Percentiles rank a stretch among this genome's conserved stretches.
These are phyloP conservation scores for Polyploca ridens DNA, from an alignment of 2,888 invertebrate genomes.

Conservation along the genomic window DNA sequence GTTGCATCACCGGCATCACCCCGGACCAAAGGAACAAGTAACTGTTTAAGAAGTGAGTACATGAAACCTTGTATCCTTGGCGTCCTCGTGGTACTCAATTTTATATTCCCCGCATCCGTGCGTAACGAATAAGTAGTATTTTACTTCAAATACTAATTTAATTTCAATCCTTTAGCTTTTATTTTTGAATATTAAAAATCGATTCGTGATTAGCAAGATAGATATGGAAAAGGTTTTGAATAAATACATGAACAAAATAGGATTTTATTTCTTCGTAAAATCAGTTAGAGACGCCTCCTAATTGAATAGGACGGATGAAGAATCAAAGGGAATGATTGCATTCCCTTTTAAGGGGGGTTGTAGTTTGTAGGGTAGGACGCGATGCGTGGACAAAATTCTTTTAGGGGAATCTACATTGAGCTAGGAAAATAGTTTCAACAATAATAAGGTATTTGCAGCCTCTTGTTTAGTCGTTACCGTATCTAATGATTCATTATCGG, in stretches of 20 bases:
- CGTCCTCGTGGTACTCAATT: too few species aligned
- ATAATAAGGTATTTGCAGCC: neutral
- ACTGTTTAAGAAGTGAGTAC: too few species aligned
- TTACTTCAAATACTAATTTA: too few species aligned
- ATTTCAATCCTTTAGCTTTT: too few species aligned
- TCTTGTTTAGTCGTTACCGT: neutral
- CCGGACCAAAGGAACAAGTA: too few species aligned
- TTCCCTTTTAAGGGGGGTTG: slow-evolving; percentile 74
- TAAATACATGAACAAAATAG: slow-evolving; percentile 28
- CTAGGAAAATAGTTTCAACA: slow-evolving; percentile 28
- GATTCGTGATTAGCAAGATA: neutral
- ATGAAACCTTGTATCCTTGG: too few species aligned
- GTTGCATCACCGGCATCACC: too few species aligned
- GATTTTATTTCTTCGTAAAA: slow-evolving; percentile 60
- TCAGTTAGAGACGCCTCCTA: slow-evolving; percentile 77
- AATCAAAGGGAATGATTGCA: slow-evolving; percentile 83
- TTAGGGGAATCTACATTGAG: slow-evolving; percentile 53
- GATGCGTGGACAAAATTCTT: slow-evolving; percentile 79
- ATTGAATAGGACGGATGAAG: slow-evolving; percentile 81
- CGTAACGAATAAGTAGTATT: too few species aligned
- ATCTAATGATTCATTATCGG: too few species aligned
- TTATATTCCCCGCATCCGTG: too few species aligned
- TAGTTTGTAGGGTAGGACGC: slow-evolving; percentile 64
- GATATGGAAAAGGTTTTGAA: neutral
- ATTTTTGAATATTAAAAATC: too few species aligned